Base-by-base conservation (phyloP, 2,797 vertebrate species). In the Karalla daura region DNA sequence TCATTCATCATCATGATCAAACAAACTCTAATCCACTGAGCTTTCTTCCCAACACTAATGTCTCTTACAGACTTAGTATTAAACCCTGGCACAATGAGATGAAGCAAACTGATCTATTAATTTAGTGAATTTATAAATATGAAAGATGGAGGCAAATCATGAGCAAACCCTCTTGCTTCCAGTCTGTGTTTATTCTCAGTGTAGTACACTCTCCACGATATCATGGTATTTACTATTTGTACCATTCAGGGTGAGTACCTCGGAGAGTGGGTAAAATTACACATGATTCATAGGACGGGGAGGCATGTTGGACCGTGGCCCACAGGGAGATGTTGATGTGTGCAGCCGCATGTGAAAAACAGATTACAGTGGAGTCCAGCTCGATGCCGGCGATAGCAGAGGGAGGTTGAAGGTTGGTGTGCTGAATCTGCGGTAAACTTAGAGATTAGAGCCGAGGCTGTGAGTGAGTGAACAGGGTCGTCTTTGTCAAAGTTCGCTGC, bases 281-380 rank as follows among this genome's bases (percentile, higher is more conserved):
- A 33, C 35, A 14, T 43, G 43, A 55, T 46, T 74, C 15, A 58
- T 53, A 20, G 15, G 36, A 3, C 50, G 15, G 59, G 36, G 12
- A 64, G 60, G 25, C 13, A 54, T 14, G 5, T 40, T n/a, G 28
- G 63, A 37, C 54, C 55, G 24, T 15, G 18, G 39, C 17, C 27
- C 33, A 54, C 1, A n/a, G 50, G 35, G 27, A 59, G 23, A 66
- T 39, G 21, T 13, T 14, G 18, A 55, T n/a, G 46, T 35, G 59
- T 77, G 41, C 55, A 67, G 56, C 28, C 64, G 41, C 69, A 67
- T 23, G 55, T 65, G 40, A 74, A 44, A 55, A 62, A 8, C n/a
- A 37, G 18, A 61, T 64, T 49, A 35, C 23, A 69, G 28, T 47
- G 40, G 25, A 54, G 44, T 62, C 3, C 47, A 70, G 24, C 23